Evolutionary conservation across 2,113 vertebrate species (phyloP).

Genomic region (Lamprologus lemairii): DNA sequence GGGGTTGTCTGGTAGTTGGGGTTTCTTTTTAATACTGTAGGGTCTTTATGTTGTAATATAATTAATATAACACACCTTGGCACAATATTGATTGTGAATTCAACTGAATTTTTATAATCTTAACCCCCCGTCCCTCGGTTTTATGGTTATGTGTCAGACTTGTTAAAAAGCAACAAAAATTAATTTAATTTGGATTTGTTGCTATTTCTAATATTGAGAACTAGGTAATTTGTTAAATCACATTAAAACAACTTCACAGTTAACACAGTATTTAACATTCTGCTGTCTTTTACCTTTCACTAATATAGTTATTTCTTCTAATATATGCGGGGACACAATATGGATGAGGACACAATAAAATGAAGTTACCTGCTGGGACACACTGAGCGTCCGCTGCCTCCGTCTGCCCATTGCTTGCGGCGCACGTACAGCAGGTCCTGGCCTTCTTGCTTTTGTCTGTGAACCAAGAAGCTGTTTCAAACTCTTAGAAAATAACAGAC

Average conservation of each 20-base stretch:
- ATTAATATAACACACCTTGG: neutral
- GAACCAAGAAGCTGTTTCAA: neutral
- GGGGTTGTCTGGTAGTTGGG: neutral
- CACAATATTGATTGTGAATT: neutral
- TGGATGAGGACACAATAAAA: neutral
- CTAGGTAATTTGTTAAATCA: neutral
- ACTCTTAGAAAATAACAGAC: neutral
- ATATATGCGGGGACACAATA: neutral
- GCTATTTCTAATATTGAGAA: neutral
- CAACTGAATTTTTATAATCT: neutral
- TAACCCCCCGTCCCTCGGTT: rapidly evolving
- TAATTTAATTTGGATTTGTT: neutral
- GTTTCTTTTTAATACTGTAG: neutral
- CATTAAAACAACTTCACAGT: neutral
- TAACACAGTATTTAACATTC: neutral
- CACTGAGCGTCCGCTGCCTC: slow-evolving; percentile 28
- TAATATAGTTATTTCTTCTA: neutral
- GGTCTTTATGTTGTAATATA: neutral
- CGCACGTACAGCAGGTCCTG: slow-evolving; percentile 61
- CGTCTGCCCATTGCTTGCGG: slow-evolving; percentile 20
- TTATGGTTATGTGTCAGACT: neutral
- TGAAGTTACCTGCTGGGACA: slow-evolving; percentile 40
- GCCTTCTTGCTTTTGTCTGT: slow-evolving; percentile 72
- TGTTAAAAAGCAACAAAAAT: neutral
- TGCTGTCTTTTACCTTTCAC: neutral